Conservation (phyloP, 2,888 invertebrate genomes). For the Andrena hattorfiana region DNA sequence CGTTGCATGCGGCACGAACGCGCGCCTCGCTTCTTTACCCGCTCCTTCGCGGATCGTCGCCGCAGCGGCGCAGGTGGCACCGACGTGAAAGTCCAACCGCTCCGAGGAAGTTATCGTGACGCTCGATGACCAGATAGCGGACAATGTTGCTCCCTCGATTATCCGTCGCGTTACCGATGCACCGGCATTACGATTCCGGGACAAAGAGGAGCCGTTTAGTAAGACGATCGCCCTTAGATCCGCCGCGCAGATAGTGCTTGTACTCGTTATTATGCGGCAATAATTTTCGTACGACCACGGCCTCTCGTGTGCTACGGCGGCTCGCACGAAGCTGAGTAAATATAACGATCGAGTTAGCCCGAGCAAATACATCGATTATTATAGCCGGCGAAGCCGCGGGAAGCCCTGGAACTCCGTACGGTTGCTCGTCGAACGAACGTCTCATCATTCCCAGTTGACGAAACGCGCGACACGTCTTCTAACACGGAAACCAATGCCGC, state of each 20-base stretch:
- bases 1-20: slow-evolving; percentile 26
- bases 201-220: slow-evolving; percentile 33
- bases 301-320: neutral
- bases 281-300: slow-evolving; percentile 17
- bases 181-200: slow-evolving; percentile 36
- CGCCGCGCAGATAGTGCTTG: slow-evolving; percentile 28
- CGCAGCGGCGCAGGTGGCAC: slow-evolving; percentile 46
- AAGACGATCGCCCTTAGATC: slow-evolving; percentile 31
- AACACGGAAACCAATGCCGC: neutral
- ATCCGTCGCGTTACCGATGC: slow-evolving; percentile 56
- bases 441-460: slow-evolving; percentile 10
- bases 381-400: slow-evolving; percentile 7
- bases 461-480: neutral
- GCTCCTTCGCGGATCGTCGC: slow-evolving; percentile 17
- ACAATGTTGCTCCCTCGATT: slow-evolving; percentile 48
- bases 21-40: neutral
- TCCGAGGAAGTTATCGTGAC: slow-evolving; percentile 43
- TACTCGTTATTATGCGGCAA: slow-evolving; percentile 32
- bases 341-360: slow-evolving; percentile 35
- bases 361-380: slow-evolving; percentile 39
- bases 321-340: slow-evolving; percentile 30
- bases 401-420: neutral
- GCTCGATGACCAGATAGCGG: slow-evolving; percentile 43
- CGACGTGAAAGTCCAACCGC: slow-evolving; percentile 58
- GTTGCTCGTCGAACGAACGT: neutral